These are phyloP conservation scores for Anabacerthia variegaticeps DNA, from an alignment of 2,797 vertebrate species.

Conservation along the genomic window DNA sequence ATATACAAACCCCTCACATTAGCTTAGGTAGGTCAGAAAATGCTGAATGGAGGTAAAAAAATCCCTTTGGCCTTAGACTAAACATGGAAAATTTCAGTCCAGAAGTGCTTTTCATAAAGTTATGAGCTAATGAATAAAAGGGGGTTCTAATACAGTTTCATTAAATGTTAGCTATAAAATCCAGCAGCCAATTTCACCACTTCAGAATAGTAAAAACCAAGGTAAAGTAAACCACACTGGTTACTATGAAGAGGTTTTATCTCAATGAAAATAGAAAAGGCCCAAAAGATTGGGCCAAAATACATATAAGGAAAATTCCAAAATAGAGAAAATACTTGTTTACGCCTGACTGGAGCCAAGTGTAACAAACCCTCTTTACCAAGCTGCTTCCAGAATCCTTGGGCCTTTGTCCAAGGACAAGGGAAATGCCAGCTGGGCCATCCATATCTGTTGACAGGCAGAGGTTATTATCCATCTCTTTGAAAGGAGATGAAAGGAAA, in stretches of 20 bases:
- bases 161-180: conserved; percentile 6
- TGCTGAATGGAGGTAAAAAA: conserved; percentile 19
- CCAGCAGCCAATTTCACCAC: not conserved
- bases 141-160: not conserved
- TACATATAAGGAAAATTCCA: not conserved
- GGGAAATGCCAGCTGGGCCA: conserved; percentile 42
- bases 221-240: not conserved
- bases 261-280: conserved; percentile 6
- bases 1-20: not conserved
- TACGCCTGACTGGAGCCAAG: not conserved
- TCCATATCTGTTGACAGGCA: not conserved
- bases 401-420: conserved; percentile 12
- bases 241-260: not conserved
- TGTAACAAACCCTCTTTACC: not conserved
- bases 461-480: conserved; percentile 42
- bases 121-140: conserved; percentile 18
- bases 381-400: conserved; percentile 33
- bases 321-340: conserved; percentile 9
- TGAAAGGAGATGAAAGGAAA: conserved; percentile 9
- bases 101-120: not conserved
- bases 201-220: not conserved
- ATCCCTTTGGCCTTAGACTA: not conserved
- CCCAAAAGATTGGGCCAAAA: not conserved
- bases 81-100: not conserved
- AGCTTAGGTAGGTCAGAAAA: not conserved